A percentile compares a stretch with the other conserved stretches of the same genome.
Conservation (phyloP, 2,797 vertebrate species). For the Kryptolebias ocellatus region DNA sequence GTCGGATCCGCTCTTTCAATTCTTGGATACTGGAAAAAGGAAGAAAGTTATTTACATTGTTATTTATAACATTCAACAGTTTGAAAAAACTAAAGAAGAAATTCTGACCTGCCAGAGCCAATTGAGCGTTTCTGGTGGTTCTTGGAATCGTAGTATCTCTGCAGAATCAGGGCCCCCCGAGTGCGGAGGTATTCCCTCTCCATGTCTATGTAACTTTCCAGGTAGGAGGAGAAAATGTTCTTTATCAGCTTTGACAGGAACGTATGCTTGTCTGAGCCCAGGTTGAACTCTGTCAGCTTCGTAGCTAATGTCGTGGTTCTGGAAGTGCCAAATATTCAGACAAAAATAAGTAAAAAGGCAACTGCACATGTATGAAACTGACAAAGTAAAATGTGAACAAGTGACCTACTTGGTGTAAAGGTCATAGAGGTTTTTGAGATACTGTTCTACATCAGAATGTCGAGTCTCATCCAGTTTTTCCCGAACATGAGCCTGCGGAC, state of each 20-base stretch:
- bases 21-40: slow-evolving; percentile 90
- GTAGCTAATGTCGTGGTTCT: slow-evolving; percentile 93
- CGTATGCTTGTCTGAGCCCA: slow-evolving; percentile 99
- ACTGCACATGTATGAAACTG: not conserved
- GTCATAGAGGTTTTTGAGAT: slow-evolving; percentile 97
- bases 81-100: not conserved
- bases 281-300: slow-evolving; percentile 96
- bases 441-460: slow-evolving; percentile 94
- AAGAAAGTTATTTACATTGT: slow-evolving; percentile 2
- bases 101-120: slow-evolving; percentile 91
- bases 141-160: slow-evolving; percentile 99
- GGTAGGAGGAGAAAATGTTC: slow-evolving; percentile 96
- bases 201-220: slow-evolving; percentile 98
- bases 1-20: slow-evolving; percentile 95
- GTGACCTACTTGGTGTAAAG: slow-evolving; percentile 90
- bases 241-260: slow-evolving; percentile 99
- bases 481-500: slow-evolving; percentile 88
- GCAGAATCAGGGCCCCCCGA: slow-evolving; percentile 92
- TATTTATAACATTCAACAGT: not conserved
- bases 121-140: slow-evolving; percentile 97
- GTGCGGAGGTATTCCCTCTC: slow-evolving; percentile 95
- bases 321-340: slow-evolving; percentile 37
- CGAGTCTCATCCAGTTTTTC: slow-evolving; percentile 92
- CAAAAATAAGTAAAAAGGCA: not conserved
- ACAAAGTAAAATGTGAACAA: not conserved